Conservation (phyloP, 92 coral and sea anemone genomes). For the Blastomussa wellsi region DNA sequence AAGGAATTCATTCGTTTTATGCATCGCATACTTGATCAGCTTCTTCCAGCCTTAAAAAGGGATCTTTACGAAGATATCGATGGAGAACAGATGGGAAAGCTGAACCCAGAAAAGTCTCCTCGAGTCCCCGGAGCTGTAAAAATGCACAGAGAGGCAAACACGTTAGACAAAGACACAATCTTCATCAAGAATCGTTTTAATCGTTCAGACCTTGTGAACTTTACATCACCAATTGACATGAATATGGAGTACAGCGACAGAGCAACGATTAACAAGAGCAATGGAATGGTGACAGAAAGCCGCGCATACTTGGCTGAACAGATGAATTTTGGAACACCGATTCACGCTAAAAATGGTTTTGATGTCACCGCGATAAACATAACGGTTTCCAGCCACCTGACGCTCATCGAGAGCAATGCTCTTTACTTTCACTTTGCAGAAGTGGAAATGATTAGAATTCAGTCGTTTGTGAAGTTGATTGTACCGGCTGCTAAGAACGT, state of each 20-base stretch:
- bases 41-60: slow-evolving; percentile 41
- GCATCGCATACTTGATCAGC: slow-evolving; percentile 37
- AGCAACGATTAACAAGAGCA: slow-evolving; percentile 35
- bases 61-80: slow-evolving; percentile 52
- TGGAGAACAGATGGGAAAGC: neutral
- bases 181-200: slow-evolving; percentile 44
- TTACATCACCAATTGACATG: slow-evolving; percentile 32
- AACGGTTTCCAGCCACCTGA: neutral
- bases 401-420: neutral
- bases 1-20: slow-evolving; percentile 29
- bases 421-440: neutral
- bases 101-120: slow-evolving; percentile 27
- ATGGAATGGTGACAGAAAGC: slow-evolving; percentile 43
- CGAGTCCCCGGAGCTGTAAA: slow-evolving; percentile 49
- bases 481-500: neutral
- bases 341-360: slow-evolving; percentile 37
- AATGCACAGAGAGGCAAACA: slow-evolving; percentile 59
- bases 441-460: neutral
- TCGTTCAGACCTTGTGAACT: slow-evolving; percentile 28
- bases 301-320: slow-evolving; percentile 27
- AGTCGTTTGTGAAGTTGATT: slow-evolving; percentile 3
- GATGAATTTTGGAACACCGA: slow-evolving; percentile 41
- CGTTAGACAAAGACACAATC: slow-evolving; percentile 18
- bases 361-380: slow-evolving; percentile 39
- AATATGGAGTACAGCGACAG: slow-evolving; percentile 20